Conservation (phyloP, 2,888 invertebrate genomes). For the Xylota segnis region DNA sequence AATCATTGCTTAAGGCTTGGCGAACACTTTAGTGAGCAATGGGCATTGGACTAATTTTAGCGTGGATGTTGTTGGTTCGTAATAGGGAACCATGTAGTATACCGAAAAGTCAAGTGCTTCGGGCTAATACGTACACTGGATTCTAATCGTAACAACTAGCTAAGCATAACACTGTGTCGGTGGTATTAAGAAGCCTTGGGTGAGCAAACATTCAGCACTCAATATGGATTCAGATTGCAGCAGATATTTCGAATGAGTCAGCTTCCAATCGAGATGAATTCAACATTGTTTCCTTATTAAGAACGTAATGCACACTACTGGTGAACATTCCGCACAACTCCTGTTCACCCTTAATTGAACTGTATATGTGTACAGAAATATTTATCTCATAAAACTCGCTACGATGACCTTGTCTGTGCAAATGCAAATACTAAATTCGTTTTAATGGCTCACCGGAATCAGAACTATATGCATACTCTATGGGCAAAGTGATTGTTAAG, state of each 20-base stretch:
- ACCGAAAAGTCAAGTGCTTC: conserved; percentile 64
- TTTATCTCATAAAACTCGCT: neutral
- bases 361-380: no score
- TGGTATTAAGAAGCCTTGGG: conserved; percentile 7
- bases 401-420: conserved; percentile 25
- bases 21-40: conserved; percentile 51
- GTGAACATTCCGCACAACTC: neutral
- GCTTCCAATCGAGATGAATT: conserved; percentile 16
- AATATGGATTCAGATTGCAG: conserved; percentile 24
- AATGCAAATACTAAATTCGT: conserved; percentile 51
- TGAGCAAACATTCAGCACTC: conserved; percentile 42
- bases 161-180: conserved; percentile 12
- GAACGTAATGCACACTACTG: neutral
- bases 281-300: conserved; percentile 1
- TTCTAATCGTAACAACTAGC: conserved; percentile 51
- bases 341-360: neutral
- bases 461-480: conserved; percentile 5
- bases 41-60: conserved; percentile 41
- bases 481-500: conserved; percentile 31
- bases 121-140: conserved; percentile 46
- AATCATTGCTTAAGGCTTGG: conserved; percentile 45
- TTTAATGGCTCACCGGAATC: conserved; percentile 42
- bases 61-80: conserved; percentile 30
- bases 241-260: conserved; percentile 2
- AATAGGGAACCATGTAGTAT: conserved; percentile 35